Evolutionary conservation across 2,113 vertebrate genomes (phyloP), one percentile per base, ranked within the genome.

Genomic region (Calidris pygmaea): DNA sequence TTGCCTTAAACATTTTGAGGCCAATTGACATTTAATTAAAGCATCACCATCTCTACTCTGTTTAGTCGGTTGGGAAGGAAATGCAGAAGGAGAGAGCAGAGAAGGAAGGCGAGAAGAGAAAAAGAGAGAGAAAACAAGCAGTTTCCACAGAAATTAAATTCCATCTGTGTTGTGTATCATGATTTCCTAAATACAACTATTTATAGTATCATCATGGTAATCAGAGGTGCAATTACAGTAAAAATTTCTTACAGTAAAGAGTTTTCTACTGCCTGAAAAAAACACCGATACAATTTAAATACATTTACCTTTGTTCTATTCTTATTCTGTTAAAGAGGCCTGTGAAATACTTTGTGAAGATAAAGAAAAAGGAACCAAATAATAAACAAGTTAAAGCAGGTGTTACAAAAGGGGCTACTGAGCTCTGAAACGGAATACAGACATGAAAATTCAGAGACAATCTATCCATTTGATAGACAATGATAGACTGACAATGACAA

Each of bases 171-270:
- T 78, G 17, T 24, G 34, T 76, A 55, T 88, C 4, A 2, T 4
- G 4, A 47, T 47, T 95, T 96, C 85, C 76, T 87, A 90, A 92
- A 73, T 29, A 80, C 30, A 91, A 19, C 24, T 85, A 47, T 71
- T 87, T 86, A 87, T 45, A 85, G 68, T 29, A 95, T 82, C 72
- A 65, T 67, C 53, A 56, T 1, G 4, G 63, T 67, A 93, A 95
- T 92, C 89, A 93, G 86, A 96, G 47, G 72, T 29, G 47, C 35
- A 78, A 72, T 75, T 91, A 88, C 67, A 96, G 72, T 50, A 84
- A 84, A 85, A 91, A 90, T 24, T 85, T 76, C 43, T 37, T 76
- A 55, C 27, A 60, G 22, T 21, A 62, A 80, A 89, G 73, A 37
- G 18, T 68, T 60, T 91, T 77, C 60, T 76, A 59, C 34, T 58